Evolutionary conservation across 2,888 invertebrate species (phyloP).

Genomic region (Stramonita haemastoma): DNA sequence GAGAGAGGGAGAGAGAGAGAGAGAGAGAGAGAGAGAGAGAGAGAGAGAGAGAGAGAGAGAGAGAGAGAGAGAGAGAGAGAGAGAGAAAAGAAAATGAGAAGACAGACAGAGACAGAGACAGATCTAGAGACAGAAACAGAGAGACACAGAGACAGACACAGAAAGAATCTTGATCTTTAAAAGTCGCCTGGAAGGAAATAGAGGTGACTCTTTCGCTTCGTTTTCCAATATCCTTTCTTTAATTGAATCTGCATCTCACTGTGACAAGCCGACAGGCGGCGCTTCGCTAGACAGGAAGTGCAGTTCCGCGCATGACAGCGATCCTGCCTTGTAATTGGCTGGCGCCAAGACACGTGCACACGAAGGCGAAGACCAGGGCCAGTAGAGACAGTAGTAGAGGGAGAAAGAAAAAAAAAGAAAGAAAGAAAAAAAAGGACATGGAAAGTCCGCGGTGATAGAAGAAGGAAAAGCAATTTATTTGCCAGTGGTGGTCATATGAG

Average conservation of each 20-base stretch:
- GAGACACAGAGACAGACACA: constrained; percentile 11
- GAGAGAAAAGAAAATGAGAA: too few relatives aligned
- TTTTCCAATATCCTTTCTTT: constrained; percentile 50
- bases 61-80: background rate
- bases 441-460: constrained; percentile 28
- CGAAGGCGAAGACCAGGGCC: background rate
- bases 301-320: constrained; percentile 46
- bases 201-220: constrained; percentile 30
- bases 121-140: background rate
- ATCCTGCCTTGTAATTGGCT: constrained; percentile 46
- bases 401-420: background rate
- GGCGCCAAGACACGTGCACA: constrained; percentile 43
- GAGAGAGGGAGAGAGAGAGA: background rate
- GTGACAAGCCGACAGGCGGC: constrained; percentile 48
- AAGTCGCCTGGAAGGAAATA: constrained; percentile 26
- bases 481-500: constrained; percentile 46
- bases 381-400: background rate
- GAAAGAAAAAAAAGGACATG: background rate
- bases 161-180: background rate
- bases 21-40: background rate
- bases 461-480: constrained; percentile 48
- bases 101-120: too few relatives aligned
- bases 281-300: constrained; percentile 49
- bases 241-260: constrained; percentile 50
- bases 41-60: background rate